phyloP scores from a whole-genome alignment of 2,797 vertebrate genomes.

The Paratrypauchen microcephalus region DNA sequence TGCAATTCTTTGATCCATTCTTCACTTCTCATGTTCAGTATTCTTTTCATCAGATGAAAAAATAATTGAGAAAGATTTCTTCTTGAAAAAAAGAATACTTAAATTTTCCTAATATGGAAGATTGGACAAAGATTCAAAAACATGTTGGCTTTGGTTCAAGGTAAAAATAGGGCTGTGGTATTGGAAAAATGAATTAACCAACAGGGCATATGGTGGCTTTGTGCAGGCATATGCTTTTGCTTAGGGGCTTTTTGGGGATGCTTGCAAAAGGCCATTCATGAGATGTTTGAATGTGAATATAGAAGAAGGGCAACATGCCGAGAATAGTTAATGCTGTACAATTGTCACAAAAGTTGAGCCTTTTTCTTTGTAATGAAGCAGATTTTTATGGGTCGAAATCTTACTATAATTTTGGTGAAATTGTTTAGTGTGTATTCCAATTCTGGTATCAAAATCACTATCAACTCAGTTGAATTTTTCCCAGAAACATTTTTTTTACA shows the following conservation, averaged over 20 bases:
- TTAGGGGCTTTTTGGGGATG: slow-evolving; percentile 58
- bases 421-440: too few species aligned
- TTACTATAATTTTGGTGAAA: too few species aligned
- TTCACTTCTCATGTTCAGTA: background rate
- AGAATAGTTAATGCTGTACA: background rate
- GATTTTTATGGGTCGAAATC: too few species aligned
- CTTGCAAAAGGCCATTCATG: slow-evolving; percentile 63
- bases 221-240: slow-evolving; percentile 73
- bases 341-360: background rate
- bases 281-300: slow-evolving; percentile 39
- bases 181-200: slow-evolving; percentile 72
- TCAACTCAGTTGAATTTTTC: background rate
- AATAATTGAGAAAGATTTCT: background rate
- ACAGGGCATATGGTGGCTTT: slow-evolving; percentile 73
- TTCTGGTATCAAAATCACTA: too few species aligned
- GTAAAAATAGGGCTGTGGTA: slow-evolving; percentile 42
- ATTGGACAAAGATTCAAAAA: slow-evolving; percentile 37
- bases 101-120: slow-evolving; percentile 1
- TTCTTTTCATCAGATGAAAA: background rate
- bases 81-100: background rate
- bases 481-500: background rate
- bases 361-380: background rate
- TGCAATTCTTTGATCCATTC: background rate
- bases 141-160: slow-evolving; percentile 31
- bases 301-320: slow-evolving; percentile 34